Evolutionary conservation across 2,113 vertebrate genomes (phyloP).

Genomic region (Chiloscyllium plagiosum): DNA sequence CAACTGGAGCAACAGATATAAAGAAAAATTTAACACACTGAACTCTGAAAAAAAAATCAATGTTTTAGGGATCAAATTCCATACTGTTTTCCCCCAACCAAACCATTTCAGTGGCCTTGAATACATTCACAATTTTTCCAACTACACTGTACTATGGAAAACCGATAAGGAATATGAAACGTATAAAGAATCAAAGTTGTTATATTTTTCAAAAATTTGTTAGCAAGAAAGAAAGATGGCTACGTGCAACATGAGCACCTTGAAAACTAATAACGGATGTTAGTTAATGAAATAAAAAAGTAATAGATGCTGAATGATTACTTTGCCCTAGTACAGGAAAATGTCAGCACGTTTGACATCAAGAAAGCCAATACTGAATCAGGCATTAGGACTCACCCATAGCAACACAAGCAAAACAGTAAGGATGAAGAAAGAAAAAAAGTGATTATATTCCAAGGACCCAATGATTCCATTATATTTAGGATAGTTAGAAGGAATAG

Average conservation of each 20-base stretch:
- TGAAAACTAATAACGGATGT: too few relatives aligned
- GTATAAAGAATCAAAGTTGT: too few relatives aligned
- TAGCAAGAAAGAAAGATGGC: too few relatives aligned
- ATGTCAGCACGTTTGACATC: too few relatives aligned
- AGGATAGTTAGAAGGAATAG: too few relatives aligned
- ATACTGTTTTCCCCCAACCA: neutral
- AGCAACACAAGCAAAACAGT: neutral
- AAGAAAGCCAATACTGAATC: neutral
- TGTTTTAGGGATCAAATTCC: neutral
- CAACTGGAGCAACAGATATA: neutral
- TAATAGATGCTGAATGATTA: too few relatives aligned
- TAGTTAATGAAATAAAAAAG: too few relatives aligned
- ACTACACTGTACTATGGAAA: neutral
- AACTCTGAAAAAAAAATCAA: neutral
- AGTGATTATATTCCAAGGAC: neutral
- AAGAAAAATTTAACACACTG: neutral
- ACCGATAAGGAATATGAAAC: too few relatives aligned
- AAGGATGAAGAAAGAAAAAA: neutral
- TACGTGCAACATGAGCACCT: too few relatives aligned
- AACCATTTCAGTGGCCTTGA: neutral
- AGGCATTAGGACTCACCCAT: neutral
- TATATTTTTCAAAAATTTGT: too few relatives aligned
- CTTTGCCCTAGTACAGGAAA: too few relatives aligned
- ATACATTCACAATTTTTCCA: neutral
- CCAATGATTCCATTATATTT: too few relatives aligned